phyloP scores from a whole-genome alignment of 2,888 invertebrate genomes.

The Tenodera sinensis region DNA sequence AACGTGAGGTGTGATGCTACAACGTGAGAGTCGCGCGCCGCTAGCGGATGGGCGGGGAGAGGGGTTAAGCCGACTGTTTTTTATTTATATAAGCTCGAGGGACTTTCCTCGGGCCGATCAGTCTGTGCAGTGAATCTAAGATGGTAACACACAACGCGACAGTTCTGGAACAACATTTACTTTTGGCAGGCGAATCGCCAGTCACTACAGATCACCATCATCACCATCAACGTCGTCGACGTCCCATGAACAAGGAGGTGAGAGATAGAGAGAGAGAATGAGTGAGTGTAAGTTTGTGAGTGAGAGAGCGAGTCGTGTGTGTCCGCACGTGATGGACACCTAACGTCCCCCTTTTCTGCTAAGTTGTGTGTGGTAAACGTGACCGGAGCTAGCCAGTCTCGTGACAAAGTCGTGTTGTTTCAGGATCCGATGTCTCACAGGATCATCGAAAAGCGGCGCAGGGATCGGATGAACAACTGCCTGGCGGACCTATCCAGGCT shows the following conservation, averaged over 20 bases:
- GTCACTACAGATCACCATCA: neutral
- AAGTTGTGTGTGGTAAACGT: neutral
- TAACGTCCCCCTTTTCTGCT: neutral
- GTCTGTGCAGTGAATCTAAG: neutral
- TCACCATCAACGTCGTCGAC: neutral
- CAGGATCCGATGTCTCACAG: conserved; percentile 98
- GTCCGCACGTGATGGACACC: neutral
- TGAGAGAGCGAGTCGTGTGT: neutral
- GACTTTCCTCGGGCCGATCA: neutral
- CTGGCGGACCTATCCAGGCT: conserved; percentile 88
- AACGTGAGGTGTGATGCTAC: neutral
- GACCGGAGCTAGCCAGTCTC: neutral
- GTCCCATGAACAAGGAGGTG: conserved; percentile 15
- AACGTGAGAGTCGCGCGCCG: neutral
- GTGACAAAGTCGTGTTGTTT: conserved; percentile 35
- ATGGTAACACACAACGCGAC: conserved; percentile 32
- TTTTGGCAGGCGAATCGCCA: conserved; percentile 23
- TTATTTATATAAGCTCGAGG: conserved; percentile 13
- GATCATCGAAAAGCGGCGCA: conserved; percentile 90
- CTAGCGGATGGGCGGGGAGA: neutral
- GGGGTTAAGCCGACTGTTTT: neutral
- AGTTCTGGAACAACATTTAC: conserved; percentile 30
- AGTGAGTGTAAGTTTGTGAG: neutral
- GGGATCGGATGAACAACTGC: conserved; percentile 97
- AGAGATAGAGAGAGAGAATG: neutral